phyloP scores from a whole-genome alignment of 2,113 vertebrate species.

The Antechinus flavipes region DNA sequence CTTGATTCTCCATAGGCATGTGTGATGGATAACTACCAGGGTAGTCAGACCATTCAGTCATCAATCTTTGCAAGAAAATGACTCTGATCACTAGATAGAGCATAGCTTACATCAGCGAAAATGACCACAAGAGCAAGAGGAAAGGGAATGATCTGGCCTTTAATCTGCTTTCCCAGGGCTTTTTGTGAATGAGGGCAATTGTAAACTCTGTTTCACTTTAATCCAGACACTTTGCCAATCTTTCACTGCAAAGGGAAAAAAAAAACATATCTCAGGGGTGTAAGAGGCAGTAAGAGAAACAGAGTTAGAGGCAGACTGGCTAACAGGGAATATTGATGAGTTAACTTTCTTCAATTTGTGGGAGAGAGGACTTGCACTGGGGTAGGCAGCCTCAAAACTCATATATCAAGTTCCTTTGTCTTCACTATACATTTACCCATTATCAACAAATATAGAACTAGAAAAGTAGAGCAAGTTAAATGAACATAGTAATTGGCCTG shows the following conservation, averaged over 20 bases:
- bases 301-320: not conserved
- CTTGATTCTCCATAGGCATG: conserved; percentile 71
- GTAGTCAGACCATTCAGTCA: conserved; percentile 65
- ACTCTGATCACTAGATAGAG: conserved; percentile 72
- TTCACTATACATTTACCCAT: not conserved
- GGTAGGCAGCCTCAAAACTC: conserved; percentile 17
- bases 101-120: conserved; percentile 79
- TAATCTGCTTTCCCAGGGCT: conserved; percentile 67
- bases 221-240: conserved; percentile 42
- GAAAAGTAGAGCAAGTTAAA: conserved; percentile 26
- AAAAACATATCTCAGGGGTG: conserved; percentile 38
- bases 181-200: conserved; percentile 63
- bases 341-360: conserved; percentile 51
- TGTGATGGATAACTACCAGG: conserved; percentile 80
- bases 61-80: conserved; percentile 80
- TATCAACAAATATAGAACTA: not conserved
- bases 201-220: conserved; percentile 60
- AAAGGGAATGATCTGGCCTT: conserved; percentile 56
- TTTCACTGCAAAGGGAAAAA: conserved; percentile 26
- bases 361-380: conserved; percentile 53
- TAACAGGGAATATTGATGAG: conserved; percentile 35
- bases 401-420: conserved; percentile 18
- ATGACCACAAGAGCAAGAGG: conserved; percentile 58
- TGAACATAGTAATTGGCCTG: not conserved
- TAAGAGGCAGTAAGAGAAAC: not conserved